These are phyloP conservation scores for Cinclus cinclus DNA, from an alignment of 2,113 vertebrate genomes.

Conservation along the genomic window DNA sequence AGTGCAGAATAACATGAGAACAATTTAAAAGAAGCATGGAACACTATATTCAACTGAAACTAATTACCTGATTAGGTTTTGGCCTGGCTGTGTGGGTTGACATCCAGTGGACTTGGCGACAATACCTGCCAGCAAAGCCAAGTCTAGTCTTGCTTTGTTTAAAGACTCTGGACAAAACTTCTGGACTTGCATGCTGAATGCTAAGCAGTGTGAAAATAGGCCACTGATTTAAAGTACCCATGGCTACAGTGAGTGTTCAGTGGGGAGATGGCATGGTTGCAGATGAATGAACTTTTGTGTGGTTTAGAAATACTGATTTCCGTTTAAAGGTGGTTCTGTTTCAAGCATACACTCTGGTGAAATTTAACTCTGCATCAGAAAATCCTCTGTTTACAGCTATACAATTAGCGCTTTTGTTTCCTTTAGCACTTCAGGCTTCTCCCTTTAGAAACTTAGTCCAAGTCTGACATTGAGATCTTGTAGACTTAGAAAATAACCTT, in stretches of 20 bases:
- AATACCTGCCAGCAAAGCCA: constrained; percentile 38
- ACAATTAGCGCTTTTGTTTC: neutral
- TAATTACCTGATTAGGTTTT: constrained; percentile 69
- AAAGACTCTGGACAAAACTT: constrained; percentile 46
- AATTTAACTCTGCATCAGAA: neutral
- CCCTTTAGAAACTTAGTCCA: neutral
- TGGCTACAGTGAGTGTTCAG: neutral
- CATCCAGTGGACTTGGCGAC: constrained; percentile 65
- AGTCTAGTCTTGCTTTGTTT: constrained; percentile 59
- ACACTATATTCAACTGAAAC: constrained; percentile 64
- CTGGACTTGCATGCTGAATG: constrained; percentile 36
- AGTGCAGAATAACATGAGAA: constrained; percentile 25
- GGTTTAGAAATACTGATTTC: neutral
- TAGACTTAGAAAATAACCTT: neutral
- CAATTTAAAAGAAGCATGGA: constrained; percentile 44
- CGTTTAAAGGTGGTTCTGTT: neutral
- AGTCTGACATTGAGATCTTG: neutral
- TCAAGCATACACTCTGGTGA: neutral
- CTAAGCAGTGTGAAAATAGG: constrained; percentile 57
- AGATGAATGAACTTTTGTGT: neutral
- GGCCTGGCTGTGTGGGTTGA: constrained; percentile 49
- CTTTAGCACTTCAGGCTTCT: neutral
- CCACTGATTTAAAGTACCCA: constrained; percentile 55
- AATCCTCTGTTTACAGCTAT: neutral
- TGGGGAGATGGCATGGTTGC: neutral